phyloP scores from a whole-genome alignment of 2,888 invertebrate genomes.

The Drosophila parthenogenetica region DNA sequence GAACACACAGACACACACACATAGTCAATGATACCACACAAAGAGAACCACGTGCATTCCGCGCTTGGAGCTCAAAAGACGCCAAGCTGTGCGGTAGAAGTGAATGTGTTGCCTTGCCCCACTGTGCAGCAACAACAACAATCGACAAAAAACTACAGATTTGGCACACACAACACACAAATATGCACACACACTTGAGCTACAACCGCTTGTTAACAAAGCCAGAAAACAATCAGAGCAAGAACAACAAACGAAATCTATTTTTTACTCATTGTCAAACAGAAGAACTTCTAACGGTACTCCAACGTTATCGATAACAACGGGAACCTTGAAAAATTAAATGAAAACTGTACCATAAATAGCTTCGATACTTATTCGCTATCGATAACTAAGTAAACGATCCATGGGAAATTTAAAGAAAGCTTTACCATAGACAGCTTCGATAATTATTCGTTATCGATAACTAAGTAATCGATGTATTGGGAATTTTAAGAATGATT shows the following conservation, averaged over 20 bases:
- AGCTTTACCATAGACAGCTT: too few species aligned
- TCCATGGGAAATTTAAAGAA: neutral
- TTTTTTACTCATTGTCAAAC: neutral
- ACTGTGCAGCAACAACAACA: constrained; percentile 9
- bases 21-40: constrained; percentile 12
- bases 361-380: too few species aligned
- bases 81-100: constrained; percentile 43
- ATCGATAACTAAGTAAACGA: too few species aligned
- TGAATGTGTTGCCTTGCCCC: constrained; percentile 37
- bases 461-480: too few species aligned
- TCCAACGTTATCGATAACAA: neutral
- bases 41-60: constrained; percentile 39
- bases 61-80: constrained; percentile 38
- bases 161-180: constrained; percentile 20
- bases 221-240: constrained; percentile 37
- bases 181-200: constrained; percentile 33
- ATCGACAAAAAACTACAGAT: constrained; percentile 20
- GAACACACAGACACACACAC: constrained; percentile 10
- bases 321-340: too few species aligned
- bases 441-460: neutral
- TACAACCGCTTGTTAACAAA: constrained; percentile 55
- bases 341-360: too few species aligned
- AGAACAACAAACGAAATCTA: neutral
- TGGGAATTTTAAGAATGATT: too few species aligned
- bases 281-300: neutral